Conservation (phyloP, 37 sponge, comb jelly and placozoan genomes). For the Tethya wilhelma region DNA sequence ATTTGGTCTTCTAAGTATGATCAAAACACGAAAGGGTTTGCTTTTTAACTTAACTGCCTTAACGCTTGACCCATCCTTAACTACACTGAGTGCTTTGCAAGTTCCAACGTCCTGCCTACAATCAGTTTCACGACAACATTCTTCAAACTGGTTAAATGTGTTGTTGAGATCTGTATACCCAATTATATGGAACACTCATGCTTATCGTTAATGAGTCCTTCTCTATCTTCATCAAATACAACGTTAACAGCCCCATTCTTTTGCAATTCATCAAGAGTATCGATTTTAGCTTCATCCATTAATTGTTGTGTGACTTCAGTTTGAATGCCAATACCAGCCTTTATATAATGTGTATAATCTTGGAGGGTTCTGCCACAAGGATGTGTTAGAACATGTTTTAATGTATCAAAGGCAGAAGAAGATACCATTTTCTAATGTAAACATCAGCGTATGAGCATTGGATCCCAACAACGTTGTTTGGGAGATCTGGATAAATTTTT, state of each 20-base stretch:
- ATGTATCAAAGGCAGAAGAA: neutral
- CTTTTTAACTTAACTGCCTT: too few species aligned
- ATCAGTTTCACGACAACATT: neutral
- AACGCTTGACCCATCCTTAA: too few species aligned
- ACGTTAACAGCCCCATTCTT: neutral
- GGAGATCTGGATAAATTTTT: neutral
- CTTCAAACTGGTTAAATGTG: neutral
- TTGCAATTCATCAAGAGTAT: neutral
- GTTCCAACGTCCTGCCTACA: neutral
- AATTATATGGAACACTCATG: neutral
- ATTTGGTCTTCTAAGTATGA: too few species aligned
- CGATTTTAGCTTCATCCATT: neutral
- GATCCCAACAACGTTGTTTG: conserved; percentile 1
- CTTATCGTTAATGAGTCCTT: neutral
- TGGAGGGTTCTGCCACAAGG: conserved; percentile 5
- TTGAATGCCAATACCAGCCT: conserved; percentile 11
- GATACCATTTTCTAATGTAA: conserved; percentile 7
- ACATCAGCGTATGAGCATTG: conserved; percentile 16
- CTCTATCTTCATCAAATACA: neutral
- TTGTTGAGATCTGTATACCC: neutral
- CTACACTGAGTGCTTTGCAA: too few species aligned
- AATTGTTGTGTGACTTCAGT: neutral
- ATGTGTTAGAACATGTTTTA: neutral
- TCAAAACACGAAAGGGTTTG: too few species aligned
- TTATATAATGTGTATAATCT: neutral